Base-by-base conservation (phyloP, 2,797 vertebrate genomes). In the Steatocranus sp. region DNA sequence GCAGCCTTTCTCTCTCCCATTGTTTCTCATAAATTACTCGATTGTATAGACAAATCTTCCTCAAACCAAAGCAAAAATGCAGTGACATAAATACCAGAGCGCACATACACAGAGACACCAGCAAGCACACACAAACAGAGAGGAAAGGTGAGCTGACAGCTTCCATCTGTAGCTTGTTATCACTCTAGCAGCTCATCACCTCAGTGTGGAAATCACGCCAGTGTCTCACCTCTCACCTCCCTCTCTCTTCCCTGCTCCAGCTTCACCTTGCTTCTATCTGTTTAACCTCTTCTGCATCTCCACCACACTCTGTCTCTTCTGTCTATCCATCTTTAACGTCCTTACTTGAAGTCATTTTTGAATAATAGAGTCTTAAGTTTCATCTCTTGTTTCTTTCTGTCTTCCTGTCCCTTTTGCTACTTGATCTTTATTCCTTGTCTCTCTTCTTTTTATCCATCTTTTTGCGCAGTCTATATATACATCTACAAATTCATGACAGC, bases 91-190 rank as follows among this genome's bases (percentile, higher is more conserved):
- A 83, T 80, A 61, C 58, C 38, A 66, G 56, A 66, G 23, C 80
- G 73, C 76, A 76, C 48, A 81, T 49, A 68, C 76, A 83, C 38
- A 75, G 51, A 83, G 41, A 80, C 50, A 81, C 66, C 77, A 50
- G 79, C 27, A 76, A 27, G 77, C 53, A 50, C 50, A 70, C n/a
- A 36, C 75, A 77, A 66, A 81, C 75, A 80, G 46, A 84, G 49
- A 56, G 46, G 32, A 85, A 85, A 90, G 88, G 86, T 85, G 87
- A 86, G 50, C 66, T 84, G 88, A 90, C 87, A 87, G 86, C 82
- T 93, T 85, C 90, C 93, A 94, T 91, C 86, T 93, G 92, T 30
- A 77, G 86, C 92, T 90, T 91, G 92, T 94, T 93, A 93, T 91
- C 89, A 80, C 87, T 86, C 81, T 66, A 51, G 80, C 83, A 83